A percentile compares a stretch with the other conserved stretches of the same genome.
phyloP scores from a whole-genome alignment of 2,113 vertebrate species.

The Myxocyprinus asiaticus region DNA sequence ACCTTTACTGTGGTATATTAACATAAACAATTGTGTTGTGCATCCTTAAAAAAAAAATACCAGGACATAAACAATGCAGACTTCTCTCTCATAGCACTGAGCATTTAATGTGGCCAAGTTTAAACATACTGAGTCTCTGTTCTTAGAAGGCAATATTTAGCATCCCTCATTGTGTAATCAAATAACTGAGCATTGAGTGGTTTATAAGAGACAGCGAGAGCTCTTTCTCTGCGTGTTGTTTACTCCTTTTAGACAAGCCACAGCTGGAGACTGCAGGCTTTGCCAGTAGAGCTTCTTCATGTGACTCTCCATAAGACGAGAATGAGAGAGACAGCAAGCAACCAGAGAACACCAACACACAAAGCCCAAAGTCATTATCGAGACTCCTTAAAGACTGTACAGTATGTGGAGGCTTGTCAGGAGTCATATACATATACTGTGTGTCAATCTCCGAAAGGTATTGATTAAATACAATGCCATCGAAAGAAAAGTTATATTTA shows the following conservation, averaged over 20 bases:
- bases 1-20: not conserved
- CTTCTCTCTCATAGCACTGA: not conserved
- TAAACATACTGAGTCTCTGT: conserved; percentile 22
- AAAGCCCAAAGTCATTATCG: not conserved
- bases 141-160: conserved; percentile 43
- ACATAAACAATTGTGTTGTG: not conserved
- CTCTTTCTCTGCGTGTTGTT: conserved; percentile 48
- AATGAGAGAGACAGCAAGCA: conserved; percentile 1
- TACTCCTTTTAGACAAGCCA: conserved; percentile 39
- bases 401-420: no score
- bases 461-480: no score
- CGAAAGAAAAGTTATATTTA: no score
- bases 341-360: not conserved
- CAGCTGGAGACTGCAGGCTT: conserved; percentile 45
- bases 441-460: no score
- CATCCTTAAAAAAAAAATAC: conserved; percentile 24
- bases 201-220: conserved; percentile 32
- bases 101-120: conserved; percentile 14
- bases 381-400: not conserved
- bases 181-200: conserved; percentile 27
- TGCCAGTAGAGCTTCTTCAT: conserved; percentile 37
- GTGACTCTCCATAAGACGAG: conserved; percentile 22
- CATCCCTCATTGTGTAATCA: conserved; percentile 40
- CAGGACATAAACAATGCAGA: not conserved
- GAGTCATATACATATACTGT: no score